phyloP scores from a whole-genome alignment of 2,888 invertebrate genomes.

The Agrotis clavis region DNA sequence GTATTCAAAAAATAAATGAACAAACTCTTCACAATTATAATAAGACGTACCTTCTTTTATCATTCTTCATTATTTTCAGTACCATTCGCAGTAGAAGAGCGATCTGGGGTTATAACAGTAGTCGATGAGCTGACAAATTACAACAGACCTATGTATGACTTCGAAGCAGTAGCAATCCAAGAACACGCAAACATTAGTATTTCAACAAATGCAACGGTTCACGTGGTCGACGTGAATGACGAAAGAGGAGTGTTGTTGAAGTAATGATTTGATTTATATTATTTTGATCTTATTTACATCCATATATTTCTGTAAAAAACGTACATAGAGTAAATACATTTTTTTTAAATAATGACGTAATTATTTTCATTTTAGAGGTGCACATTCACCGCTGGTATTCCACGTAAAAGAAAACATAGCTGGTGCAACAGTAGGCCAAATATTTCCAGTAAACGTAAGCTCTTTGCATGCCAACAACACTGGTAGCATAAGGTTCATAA shows the following conservation, averaged over 20 bases:
- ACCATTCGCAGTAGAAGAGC: constrained; percentile 97
- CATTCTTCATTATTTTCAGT: constrained; percentile 89
- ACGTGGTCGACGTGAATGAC: constrained; percentile 95
- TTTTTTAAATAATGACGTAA: no score
- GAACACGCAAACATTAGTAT: constrained; percentile 92
- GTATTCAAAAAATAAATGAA: no score
- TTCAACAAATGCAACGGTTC: constrained; percentile 96
- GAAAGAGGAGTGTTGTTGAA: constrained; percentile 93
- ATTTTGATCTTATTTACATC: no score
- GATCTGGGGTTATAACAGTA: constrained; percentile 96
- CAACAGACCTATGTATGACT: constrained; percentile 93
- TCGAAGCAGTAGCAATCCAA: constrained; percentile 95
- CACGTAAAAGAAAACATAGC: constrained; percentile 94
- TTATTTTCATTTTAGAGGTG: constrained; percentile 89
- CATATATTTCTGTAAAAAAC: no score
- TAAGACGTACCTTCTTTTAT: neutral
- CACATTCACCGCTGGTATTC: constrained; percentile 94
- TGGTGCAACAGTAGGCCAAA: constrained; percentile 94
- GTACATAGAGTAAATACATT: no score
- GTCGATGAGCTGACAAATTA: constrained; percentile 94
- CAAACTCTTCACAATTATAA: no score
- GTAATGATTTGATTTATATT: constrained; percentile 71
- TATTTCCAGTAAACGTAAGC: constrained; percentile 91
- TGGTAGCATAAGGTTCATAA: constrained; percentile 93
- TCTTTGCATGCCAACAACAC: constrained; percentile 76